These are phyloP conservation scores for Camponotus vicinus DNA, from an alignment of 1,140 invertebrate species.

Conservation along the genomic window DNA sequence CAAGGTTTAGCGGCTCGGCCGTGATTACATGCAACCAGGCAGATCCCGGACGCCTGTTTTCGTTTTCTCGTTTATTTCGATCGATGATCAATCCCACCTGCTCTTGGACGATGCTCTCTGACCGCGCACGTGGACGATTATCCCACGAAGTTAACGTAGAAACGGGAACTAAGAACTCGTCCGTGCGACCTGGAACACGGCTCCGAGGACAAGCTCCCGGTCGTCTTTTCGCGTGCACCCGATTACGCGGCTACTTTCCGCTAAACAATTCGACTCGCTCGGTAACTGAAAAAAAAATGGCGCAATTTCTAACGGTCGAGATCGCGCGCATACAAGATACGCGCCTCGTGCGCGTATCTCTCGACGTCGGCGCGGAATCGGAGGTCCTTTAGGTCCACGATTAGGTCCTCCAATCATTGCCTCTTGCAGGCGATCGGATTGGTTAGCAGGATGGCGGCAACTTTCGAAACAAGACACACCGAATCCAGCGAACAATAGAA, in stretches of 20 bases:
- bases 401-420: background rate
- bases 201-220: background rate
- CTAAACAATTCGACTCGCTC: conserved; percentile 31
- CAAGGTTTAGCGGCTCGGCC: conserved; percentile 1
- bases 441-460: background rate
- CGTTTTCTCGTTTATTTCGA: conserved; percentile 43
- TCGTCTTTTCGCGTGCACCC: background rate
- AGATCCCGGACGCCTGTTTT: background rate
- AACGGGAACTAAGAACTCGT: too few species aligned
- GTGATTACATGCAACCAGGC: conserved; percentile 4
- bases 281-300: conserved; percentile 72
- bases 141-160: background rate
- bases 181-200: background rate
- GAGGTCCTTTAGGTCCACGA: too few species aligned
- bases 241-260: conserved; percentile 16
- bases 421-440: background rate
- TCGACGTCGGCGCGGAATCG: conserved; percentile 23
- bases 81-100: conserved; percentile 20
- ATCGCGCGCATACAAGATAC: conserved; percentile 55
- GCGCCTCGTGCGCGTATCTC: conserved; percentile 4
- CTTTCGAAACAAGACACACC: background rate
- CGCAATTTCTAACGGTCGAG: conserved; percentile 76
- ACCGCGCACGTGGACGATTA: conserved; percentile 37
- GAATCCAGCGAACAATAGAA: too few species aligned
- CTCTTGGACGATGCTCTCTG: background rate